A percentile compares a stretch with the other conserved stretches of the same genome.
These are phyloP conservation scores for Iphiclides podalirius DNA, from an alignment of 2,888 invertebrate genomes.

Conservation along the genomic window DNA sequence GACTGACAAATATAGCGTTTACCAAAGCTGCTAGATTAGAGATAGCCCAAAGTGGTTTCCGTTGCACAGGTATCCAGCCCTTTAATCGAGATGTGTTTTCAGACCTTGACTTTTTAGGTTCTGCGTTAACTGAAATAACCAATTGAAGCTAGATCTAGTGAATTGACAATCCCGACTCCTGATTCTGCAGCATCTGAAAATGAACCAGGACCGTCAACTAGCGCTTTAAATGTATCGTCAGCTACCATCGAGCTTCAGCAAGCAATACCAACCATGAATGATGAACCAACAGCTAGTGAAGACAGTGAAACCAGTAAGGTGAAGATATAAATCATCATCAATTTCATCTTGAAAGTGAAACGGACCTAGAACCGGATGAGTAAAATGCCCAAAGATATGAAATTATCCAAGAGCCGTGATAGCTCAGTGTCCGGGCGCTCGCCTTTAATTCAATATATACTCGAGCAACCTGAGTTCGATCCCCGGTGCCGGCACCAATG, in stretches of 20 bases:
- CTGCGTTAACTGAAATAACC: not conserved
- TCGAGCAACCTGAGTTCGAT: too few species aligned
- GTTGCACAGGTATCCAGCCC: slow-evolving; percentile 29
- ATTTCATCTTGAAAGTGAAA: too few species aligned
- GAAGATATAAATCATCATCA: too few species aligned
- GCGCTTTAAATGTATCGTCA: not conserved
- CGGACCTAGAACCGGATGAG: too few species aligned
- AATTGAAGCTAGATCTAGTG: not conserved
- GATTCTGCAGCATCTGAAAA: not conserved
- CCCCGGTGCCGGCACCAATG: too few species aligned
- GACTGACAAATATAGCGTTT: slow-evolving; percentile 26
- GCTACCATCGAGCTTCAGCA: not conserved
- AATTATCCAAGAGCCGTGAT: too few species aligned
- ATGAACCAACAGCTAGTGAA: not conserved
- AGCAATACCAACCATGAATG: not conserved
- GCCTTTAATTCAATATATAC: too few species aligned
- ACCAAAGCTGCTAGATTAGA: slow-evolving; percentile 26
- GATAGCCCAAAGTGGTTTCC: slow-evolving; percentile 28
- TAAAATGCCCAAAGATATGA: too few species aligned
- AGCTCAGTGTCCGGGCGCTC: too few species aligned
- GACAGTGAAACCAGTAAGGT: too few species aligned
- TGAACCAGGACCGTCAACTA: slow-evolving; percentile 1
- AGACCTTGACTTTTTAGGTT: slow-evolving; percentile 23
- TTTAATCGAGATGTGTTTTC: slow-evolving; percentile 28
- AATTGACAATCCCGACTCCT: not conserved